Evolutionary conservation across 2,888 invertebrate species (phyloP).

Genomic region (Smittia aterrima): DNA sequence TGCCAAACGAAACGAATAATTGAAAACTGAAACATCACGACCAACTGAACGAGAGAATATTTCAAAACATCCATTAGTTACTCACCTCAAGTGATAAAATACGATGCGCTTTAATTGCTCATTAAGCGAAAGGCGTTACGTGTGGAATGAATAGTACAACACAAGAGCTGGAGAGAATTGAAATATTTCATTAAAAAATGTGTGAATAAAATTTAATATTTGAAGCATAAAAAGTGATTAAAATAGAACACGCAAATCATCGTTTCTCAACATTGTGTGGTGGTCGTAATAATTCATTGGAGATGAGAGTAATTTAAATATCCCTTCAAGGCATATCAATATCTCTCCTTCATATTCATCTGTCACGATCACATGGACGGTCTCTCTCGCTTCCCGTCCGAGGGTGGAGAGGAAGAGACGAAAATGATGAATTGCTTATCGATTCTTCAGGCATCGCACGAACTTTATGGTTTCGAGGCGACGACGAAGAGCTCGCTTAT

Average conservation of each 20-base stretch:
- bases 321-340: slow-evolving; percentile 29
- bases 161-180: not conserved
- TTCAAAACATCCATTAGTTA: slow-evolving; percentile 18
- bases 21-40: slow-evolving; percentile 9
- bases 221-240: slow-evolving; percentile 27
- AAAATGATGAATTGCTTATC: slow-evolving; percentile 24
- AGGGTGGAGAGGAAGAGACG: slow-evolving; percentile 11
- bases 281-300: not conserved
- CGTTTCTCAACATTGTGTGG: slow-evolving; percentile 1
- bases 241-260: slow-evolving; percentile 39
- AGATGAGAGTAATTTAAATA: slow-evolving; percentile 39
- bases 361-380: slow-evolving; percentile 32
- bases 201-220: slow-evolving; percentile 20
- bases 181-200: slow-evolving; percentile 19
- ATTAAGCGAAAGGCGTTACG: slow-evolving; percentile 27
- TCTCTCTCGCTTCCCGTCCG: not conserved
- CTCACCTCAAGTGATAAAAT: slow-evolving; percentile 25
- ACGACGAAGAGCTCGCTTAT: too few species aligned
- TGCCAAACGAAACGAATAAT: not conserved
- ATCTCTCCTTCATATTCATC: slow-evolving; percentile 29
- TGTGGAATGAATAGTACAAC: not conserved
- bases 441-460: not conserved
- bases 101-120: slow-evolving; percentile 39
- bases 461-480: too few species aligned
- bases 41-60: not conserved